A percentile compares a stretch with the other conserved stretches of the same genome.
phyloP scores from a whole-genome alignment of 2,888 invertebrate species.

The Caenorhabditis drosophilae region DNA sequence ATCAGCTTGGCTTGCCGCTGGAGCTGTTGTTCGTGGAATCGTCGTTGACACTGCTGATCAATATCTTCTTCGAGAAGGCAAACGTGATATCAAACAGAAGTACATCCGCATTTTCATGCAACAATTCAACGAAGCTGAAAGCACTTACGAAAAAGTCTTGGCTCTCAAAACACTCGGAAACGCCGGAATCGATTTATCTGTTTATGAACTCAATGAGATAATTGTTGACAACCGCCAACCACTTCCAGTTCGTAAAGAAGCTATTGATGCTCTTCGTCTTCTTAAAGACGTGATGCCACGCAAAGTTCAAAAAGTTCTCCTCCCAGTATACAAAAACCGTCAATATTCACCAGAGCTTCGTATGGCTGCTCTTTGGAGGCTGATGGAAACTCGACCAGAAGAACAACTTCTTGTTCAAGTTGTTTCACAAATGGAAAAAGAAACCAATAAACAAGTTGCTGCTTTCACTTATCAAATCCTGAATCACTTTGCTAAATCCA shows the following conservation, averaged over 20 bases:
- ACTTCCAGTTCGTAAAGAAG: conserved; percentile 55
- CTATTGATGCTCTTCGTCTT: conserved; percentile 61
- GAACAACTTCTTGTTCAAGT: conserved; percentile 55
- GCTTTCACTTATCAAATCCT: conserved; percentile 54
- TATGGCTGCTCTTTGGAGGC: conserved; percentile 53
- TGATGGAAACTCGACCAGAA: conserved; percentile 56
- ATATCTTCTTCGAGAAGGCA: conserved; percentile 45
- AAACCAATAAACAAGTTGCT: conserved; percentile 55
- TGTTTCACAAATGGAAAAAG: conserved; percentile 47
- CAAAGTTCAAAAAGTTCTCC: conserved; percentile 40
- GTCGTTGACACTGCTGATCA: conserved; percentile 23
- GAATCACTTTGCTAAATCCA: conserved; percentile 43
- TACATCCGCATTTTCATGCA: conserved; percentile 43
- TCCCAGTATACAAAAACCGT: conserved; percentile 59
- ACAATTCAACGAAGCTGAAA: conserved; percentile 42
- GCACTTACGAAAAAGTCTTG: conserved; percentile 58
- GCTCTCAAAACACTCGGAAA: conserved; percentile 65
- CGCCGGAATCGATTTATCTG: conserved; percentile 58
- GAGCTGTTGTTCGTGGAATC: conserved; percentile 42
- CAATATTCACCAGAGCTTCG: conserved; percentile 57
- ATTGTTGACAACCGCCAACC: conserved; percentile 50
- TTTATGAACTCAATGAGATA: conserved; percentile 61
- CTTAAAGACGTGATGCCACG: conserved; percentile 40
- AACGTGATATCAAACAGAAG: conserved; percentile 37
- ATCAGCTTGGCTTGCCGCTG: conserved; percentile 46